phyloP scores from a whole-genome alignment of 1,140 invertebrate species.

The Zaprionus capensis region DNA sequence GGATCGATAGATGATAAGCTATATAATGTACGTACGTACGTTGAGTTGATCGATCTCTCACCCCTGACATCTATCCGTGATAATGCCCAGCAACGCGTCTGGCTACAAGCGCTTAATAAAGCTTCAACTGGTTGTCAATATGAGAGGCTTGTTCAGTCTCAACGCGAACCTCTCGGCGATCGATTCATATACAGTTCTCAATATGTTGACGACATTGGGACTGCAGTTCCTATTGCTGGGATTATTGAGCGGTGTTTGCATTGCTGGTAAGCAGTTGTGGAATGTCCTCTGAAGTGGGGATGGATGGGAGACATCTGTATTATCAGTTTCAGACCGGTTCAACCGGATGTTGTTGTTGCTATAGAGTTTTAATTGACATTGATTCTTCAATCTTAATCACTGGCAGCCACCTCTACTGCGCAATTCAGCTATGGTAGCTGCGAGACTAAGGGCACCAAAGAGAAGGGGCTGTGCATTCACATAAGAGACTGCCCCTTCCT shows the following conservation, averaged over 20 bases:
- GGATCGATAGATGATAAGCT: not conserved
- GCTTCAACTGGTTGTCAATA: constrained; percentile 22
- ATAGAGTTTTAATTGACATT: constrained; percentile 22
- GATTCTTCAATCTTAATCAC: constrained; percentile 14
- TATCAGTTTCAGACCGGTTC: constrained; percentile 18
- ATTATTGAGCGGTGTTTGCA: constrained; percentile 26
- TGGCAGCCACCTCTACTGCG: constrained; percentile 39
- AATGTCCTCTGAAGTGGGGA: not conserved
- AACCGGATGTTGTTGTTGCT: constrained; percentile 53
- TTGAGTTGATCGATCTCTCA: constrained; percentile 19
- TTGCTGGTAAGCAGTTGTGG: constrained; percentile 41
- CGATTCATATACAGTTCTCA: not conserved
- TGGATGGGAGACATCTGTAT: not conserved
- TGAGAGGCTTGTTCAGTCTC: constrained; percentile 54
- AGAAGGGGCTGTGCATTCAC: constrained; percentile 81
- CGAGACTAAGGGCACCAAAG: constrained; percentile 71
- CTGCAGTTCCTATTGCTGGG: constrained; percentile 25
- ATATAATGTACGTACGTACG: not conserved
- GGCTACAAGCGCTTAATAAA: constrained; percentile 17
- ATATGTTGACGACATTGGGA: constrained; percentile 43
- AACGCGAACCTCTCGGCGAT: constrained; percentile 31
- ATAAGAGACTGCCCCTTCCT: constrained; percentile 82
- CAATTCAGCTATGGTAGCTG: constrained; percentile 72
- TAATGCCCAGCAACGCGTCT: constrained; percentile 12
- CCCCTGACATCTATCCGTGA: constrained; percentile 31